Evolutionary conservation across 1,140 invertebrate genomes (phyloP), one percentile per base, ranked within the genome.

Genomic region (Nilaparvata lugens): DNA sequence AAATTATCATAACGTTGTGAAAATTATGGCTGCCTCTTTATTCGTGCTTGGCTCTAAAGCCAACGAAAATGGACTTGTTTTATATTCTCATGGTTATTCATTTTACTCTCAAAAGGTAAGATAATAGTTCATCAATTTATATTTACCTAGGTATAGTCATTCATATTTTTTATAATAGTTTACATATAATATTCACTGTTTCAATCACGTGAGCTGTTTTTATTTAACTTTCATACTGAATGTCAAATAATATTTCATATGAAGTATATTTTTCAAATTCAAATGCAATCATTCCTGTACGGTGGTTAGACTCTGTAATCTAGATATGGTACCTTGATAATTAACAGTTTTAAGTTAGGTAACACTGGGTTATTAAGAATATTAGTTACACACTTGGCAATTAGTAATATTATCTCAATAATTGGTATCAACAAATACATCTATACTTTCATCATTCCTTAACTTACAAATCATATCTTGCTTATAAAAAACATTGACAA

Each of bases 51-150:
- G 53, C 35, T 55, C 53, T 7, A 52, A 59, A 18, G 58, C 56
- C 25, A 70, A 69, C 54, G 68, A 66, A 58, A 68, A 68, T 65
- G 69, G 81, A 59, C 71, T 84, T 55, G 70, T 82, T 56, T 71
- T 87, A 21, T 88, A 86, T 70, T 83, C 84, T 65, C 81, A 85
- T 73, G 81, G 81, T 40, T 84, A 84, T 68, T 87, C 84, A 62
- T 87, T 84, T 72, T 86, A 87, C 70, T 85, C 85, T 6, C 85
- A 87, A 78, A 87, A 87, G 82, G 86, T 87, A 78, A 70, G 66
- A 19, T 54, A 51, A 21, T 23, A 31, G 16, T 56, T 61, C 19
- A 14, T 24, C 2, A 42, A 54, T 19, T 53, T 42, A 53, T 38
- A 31, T 56, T 28, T 25, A 4, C 7, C n/a, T 6, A 48, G 7